Evolutionary conservation across 1,140 invertebrate genomes (phyloP), one percentile per base, ranked within the genome.

Genomic region (Lordiphosa stackelbergi): DNA sequence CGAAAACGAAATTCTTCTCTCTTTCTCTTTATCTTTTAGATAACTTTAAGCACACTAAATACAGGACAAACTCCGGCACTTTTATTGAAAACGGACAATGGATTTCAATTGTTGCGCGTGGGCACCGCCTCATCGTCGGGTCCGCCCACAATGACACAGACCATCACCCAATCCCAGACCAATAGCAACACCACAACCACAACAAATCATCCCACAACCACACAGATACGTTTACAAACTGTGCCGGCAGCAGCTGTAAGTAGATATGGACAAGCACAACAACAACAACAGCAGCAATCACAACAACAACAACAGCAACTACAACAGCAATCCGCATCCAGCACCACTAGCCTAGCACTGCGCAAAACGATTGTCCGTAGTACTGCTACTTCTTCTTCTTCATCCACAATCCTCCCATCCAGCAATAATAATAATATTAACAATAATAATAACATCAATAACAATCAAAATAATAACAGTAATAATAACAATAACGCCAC

Each of bases 31-130:
- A 48, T 62, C 55, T 89, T 90, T 90, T 92, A 89, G 93, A 94
- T 96, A 89, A 95, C 94, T 64, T 90, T 96, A 85, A 93, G 96
- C 91, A 92, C 93, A 88, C 90, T 95, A 66, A 95, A 94, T 89
- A 92, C 92, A 81, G 95, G 93, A 87, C 93, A 93, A 89, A 95
- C 92, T 88, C 79, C 86, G 68, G 94, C 95, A 89, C 90, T 97
- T 78, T 90, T 97, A 69, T 89, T 98, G 81, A 97, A 97, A 90
- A 97, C 96, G 85, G 96, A 98, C 90, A 97, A 95, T 91, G 97
- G 96, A 66, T 96, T 94, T 89, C 95, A 98, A 88, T 90, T 98
- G 74, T 89, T 98, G 65, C 92, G 95, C 88, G 94, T 97, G 66
- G 94, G 94, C 58, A 93, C 94, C 42, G 90, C 93, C 60, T 90